phyloP scores from a whole-genome alignment of 2,113 vertebrate genomes.

The Rhynchopsitta pachyrhyncha region DNA sequence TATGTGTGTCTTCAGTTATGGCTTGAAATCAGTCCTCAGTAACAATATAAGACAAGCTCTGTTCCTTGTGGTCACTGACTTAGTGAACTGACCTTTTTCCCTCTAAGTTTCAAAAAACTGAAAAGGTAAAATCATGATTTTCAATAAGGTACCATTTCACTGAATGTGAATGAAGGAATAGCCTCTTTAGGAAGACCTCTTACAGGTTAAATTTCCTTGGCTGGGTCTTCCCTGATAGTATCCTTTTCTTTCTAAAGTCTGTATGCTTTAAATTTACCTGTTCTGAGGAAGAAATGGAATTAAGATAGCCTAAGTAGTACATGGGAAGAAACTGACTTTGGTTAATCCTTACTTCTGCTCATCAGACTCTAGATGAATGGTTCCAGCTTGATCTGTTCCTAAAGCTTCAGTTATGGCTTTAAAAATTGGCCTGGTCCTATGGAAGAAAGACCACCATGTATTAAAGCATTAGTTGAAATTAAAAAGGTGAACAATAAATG shows the following conservation, averaged over 20 bases:
- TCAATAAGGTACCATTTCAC: not conserved
- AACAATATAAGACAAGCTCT: not conserved
- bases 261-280: not conserved
- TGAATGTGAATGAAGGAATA: not conserved
- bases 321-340: slow-evolving; percentile 39
- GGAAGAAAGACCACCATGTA: slow-evolving; percentile 28
- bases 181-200: slow-evolving; percentile 10
- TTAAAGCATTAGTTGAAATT: slow-evolving; percentile 44
- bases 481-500: slow-evolving; percentile 23
- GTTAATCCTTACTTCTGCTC: slow-evolving; percentile 12
- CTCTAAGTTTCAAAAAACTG: not conserved
- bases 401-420: slow-evolving; percentile 64
- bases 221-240: not conserved
- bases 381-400: slow-evolving; percentile 28
- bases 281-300: not conserved
- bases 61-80: not conserved
- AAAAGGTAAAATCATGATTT: not conserved
- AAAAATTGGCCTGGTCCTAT: slow-evolving; percentile 36
- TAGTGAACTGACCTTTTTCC: not conserved
- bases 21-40: slow-evolving; percentile 18
- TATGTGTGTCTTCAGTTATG: not conserved
- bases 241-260: not conserved
- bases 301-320: not conserved
- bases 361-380: not conserved
- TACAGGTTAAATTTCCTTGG: not conserved